These are phyloP conservation scores for Idaea biselata DNA, from an alignment of 2,888 invertebrate genomes.

Conservation along the genomic window DNA sequence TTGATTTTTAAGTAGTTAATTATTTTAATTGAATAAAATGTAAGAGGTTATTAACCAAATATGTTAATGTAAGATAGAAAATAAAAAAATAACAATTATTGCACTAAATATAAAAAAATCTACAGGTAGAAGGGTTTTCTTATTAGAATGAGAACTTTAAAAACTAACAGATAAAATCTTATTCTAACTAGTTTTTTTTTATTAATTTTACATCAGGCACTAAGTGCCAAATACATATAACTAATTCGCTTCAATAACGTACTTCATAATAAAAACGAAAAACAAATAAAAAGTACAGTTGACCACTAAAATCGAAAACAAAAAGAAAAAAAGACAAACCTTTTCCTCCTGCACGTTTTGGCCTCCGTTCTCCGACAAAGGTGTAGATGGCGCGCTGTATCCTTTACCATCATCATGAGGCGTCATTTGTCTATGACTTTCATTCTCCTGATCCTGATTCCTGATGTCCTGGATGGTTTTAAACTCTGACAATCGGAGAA, in stretches of 20 bases:
- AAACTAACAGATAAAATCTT: no score
- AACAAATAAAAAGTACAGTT: slow-evolving; percentile 2
- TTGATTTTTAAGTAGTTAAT: background rate
- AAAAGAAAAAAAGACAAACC: slow-evolving; percentile 44
- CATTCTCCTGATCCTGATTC: slow-evolving; percentile 71
- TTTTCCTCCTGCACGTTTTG: slow-evolving; percentile 74
- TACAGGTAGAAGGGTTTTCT: no score
- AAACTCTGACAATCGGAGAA: slow-evolving; percentile 73
- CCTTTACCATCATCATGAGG: slow-evolving; percentile 76
- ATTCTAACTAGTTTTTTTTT: background rate
- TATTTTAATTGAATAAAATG: background rate
- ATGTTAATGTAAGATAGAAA: background rate
- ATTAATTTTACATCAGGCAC: background rate
- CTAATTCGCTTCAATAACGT: background rate
- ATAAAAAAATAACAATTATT: background rate
- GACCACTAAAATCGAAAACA: slow-evolving; percentile 13
- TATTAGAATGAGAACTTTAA: no score
- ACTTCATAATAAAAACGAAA: background rate
- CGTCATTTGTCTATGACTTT: slow-evolving; percentile 68
- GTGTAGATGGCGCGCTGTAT: slow-evolving; percentile 77
- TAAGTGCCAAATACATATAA: background rate
- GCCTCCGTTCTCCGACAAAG: slow-evolving; percentile 74
- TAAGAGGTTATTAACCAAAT: no score
- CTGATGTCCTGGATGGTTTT: slow-evolving; percentile 74
- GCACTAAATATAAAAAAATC: no score